These are phyloP conservation scores for Drosophila fulvimacula DNA, from an alignment of 2,888 invertebrate species.

Conservation along the genomic window DNA sequence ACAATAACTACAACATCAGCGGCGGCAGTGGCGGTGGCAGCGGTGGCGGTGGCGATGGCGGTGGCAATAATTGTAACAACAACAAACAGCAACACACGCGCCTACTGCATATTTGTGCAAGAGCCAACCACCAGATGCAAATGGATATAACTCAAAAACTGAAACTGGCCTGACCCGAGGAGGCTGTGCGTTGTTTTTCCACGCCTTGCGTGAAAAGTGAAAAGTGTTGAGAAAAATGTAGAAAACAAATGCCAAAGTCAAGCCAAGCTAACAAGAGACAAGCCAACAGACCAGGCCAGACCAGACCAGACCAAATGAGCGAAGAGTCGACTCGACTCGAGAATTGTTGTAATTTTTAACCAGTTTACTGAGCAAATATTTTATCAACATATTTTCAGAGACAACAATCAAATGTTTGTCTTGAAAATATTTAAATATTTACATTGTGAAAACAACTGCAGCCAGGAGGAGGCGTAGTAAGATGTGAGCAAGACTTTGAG, in stretches of 20 bases:
- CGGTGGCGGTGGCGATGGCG: constrained; percentile 16
- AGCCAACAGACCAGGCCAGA: constrained; percentile 22
- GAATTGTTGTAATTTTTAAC: constrained; percentile 78
- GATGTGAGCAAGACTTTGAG: constrained; percentile 33
- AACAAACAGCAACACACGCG: constrained; percentile 50
- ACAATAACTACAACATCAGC: constrained; percentile 23
- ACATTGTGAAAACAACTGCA: constrained; percentile 81
- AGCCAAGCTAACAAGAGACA: constrained; percentile 29
- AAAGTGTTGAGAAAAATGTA: constrained; percentile 67
- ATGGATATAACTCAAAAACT: constrained; percentile 47
- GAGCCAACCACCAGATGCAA: constrained; percentile 63
- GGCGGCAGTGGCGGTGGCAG: constrained; percentile 21
- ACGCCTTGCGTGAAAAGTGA: constrained; percentile 67
- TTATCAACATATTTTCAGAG: constrained; percentile 83
- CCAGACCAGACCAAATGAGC: constrained; percentile 5
- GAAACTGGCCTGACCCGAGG: constrained; percentile 14
- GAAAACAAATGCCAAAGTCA: constrained; percentile 77
- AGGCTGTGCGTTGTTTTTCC: constrained; percentile 66
- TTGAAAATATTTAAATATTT: constrained; percentile 85
- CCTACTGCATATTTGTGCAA: constrained; percentile 65
- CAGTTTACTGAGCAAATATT: constrained; percentile 81
- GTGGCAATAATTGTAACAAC: constrained; percentile 64
- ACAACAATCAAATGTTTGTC: constrained; percentile 83
- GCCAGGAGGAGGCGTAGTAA: background rate
- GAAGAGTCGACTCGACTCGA: constrained; percentile 7